Evolutionary conservation across 1,140 invertebrate genomes (phyloP).

Genomic region (Calycopis cecrops): DNA sequence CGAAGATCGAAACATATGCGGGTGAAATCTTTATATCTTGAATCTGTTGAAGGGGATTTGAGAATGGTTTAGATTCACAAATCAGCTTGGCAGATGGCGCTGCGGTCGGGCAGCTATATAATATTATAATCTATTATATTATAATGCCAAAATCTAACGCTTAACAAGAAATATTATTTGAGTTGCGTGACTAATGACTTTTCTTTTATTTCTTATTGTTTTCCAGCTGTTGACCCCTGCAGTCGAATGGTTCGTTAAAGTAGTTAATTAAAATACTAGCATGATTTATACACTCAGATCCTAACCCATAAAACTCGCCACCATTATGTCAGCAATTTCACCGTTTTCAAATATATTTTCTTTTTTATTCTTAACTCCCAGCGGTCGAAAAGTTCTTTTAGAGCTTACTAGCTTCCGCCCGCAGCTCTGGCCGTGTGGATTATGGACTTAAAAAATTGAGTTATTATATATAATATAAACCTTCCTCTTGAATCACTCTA

Average conservation of each 20-base stretch:
- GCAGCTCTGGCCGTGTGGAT: no score
- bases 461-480: no score
- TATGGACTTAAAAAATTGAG: no score
- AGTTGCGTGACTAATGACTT: conserved; percentile 64
- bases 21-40: no score
- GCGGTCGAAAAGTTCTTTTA: not conserved
- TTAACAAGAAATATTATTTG: conserved; percentile 18
- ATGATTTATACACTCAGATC: conserved; percentile 48
- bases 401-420: no score
- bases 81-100: no score
- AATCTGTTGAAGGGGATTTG: no score
- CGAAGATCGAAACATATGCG: no score
- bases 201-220: conserved; percentile 66
- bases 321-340: conserved; percentile 34
- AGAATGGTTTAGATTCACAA: no score
- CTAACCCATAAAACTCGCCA: conserved; percentile 23
- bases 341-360: conserved; percentile 36
- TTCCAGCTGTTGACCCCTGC: conserved; percentile 61
- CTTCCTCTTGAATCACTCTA: no score
- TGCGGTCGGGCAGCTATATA: no score
- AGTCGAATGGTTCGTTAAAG: conserved; percentile 44
- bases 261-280: conserved; percentile 47
- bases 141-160: conserved; percentile 12
- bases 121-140: conserved; percentile 12
- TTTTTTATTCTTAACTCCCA: no score